phyloP scores from a whole-genome alignment of 2,113 vertebrate species.

The Collichthys lucidus region DNA sequence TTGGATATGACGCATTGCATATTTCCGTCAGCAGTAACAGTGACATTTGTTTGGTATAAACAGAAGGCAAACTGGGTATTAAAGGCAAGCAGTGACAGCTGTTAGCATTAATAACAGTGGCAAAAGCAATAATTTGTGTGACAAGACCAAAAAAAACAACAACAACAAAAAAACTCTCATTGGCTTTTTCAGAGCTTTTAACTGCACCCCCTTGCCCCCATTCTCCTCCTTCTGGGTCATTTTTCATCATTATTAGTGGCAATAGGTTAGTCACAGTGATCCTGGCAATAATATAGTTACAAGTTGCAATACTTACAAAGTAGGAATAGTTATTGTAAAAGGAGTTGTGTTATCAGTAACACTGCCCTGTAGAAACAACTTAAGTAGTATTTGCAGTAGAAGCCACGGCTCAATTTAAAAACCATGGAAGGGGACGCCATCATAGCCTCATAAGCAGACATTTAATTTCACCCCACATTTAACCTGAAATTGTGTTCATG shows the following conservation, averaged over 20 bases:
- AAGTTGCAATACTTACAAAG: no score
- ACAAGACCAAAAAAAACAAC: not conserved
- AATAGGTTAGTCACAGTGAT: no score
- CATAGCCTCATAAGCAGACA: no score
- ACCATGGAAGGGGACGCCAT: no score
- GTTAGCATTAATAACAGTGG: not conserved
- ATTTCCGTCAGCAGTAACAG: not conserved
- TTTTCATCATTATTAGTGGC: not conserved
- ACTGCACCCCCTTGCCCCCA: not conserved
- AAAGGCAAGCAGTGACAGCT: not conserved
- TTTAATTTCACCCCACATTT: no score
- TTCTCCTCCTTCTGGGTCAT: not conserved
- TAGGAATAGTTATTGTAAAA: no score
- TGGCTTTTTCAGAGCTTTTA: not conserved
- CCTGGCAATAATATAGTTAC: no score
- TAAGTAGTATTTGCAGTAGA: not conserved
- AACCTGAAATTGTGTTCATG: not conserved
- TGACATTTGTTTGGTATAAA: constrained; percentile 35
- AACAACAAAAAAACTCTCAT: not conserved
- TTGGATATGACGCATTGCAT: constrained; percentile 11
- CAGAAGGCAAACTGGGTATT: not conserved
- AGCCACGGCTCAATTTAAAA: no score
- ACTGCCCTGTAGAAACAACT: no score
- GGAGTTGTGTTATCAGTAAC: no score
- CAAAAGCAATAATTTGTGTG: not conserved